phyloP scores from a whole-genome alignment of 2,888 invertebrate genomes.

The Exephanes ischioxanthus region DNA sequence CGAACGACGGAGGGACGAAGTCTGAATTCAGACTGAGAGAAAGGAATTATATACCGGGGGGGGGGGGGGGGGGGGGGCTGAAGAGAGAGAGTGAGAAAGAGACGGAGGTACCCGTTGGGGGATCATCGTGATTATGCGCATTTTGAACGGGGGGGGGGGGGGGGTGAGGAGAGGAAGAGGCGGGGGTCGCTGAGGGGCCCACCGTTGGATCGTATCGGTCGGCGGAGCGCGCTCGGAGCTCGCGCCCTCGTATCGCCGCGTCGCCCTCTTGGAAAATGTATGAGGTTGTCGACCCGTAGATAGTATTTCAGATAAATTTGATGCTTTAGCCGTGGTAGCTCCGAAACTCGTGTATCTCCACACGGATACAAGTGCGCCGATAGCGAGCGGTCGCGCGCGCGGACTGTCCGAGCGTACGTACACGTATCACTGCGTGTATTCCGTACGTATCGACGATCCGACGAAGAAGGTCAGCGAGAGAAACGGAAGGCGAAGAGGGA shows the following conservation, averaged over 20 bases:
- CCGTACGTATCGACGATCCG: slow-evolving; percentile 16
- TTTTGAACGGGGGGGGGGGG: slow-evolving; percentile 58
- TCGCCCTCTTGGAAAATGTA: slow-evolving; percentile 60
- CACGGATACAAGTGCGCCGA: slow-evolving; percentile 48
- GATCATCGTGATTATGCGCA: slow-evolving; percentile 68
- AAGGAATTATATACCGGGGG: slow-evolving; percentile 1
- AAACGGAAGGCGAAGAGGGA: slow-evolving; percentile 3
- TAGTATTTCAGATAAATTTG: slow-evolving; percentile 67
- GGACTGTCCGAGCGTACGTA: neutral
- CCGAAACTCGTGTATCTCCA: slow-evolving; percentile 53
- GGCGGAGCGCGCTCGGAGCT: slow-evolving; percentile 35
- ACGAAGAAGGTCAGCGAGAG: neutral
- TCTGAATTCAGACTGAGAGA: slow-evolving; percentile 53
- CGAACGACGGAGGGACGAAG: slow-evolving; percentile 26
- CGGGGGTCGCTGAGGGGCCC: slow-evolving; percentile 2
- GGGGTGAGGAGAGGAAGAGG: slow-evolving; percentile 34
- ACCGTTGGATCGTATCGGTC: slow-evolving; percentile 65
- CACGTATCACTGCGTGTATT: neutral
- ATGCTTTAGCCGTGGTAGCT: slow-evolving; percentile 54
- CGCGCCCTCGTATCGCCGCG: slow-evolving; percentile 41
- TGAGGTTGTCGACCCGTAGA: slow-evolving; percentile 68
- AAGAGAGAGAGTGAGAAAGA: slow-evolving; percentile 37
- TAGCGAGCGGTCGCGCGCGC: slow-evolving; percentile 12
- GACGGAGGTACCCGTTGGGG: slow-evolving; percentile 44
- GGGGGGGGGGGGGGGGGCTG: neutral